These are phyloP conservation scores for Spisula subtruncata DNA, from an alignment of 2,888 invertebrate genomes.

Conservation along the genomic window DNA sequence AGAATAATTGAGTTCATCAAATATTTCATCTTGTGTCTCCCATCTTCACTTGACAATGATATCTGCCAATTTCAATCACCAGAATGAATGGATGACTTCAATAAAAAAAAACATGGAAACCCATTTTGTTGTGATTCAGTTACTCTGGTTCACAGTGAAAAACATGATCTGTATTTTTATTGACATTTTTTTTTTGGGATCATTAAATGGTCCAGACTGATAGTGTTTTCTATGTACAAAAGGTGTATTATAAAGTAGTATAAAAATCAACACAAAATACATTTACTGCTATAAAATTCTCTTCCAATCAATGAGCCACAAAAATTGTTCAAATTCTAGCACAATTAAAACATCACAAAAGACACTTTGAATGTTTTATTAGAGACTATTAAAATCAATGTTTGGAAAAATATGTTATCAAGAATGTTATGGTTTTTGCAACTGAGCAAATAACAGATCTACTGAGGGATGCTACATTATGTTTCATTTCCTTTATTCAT, in stretches of 20 bases:
- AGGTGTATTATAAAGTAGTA: not conserved
- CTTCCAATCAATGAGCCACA: not conserved
- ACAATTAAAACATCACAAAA: too few species aligned
- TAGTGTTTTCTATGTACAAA: not conserved
- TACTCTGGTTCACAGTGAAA: constrained; percentile 1
- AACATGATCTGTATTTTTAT: constrained; percentile 1
- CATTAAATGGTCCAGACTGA: constrained; percentile 2
- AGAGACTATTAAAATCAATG: too few species aligned
- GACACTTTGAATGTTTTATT: too few species aligned
- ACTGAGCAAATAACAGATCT: too few species aligned
- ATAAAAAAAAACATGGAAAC: not conserved
- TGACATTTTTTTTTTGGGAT: constrained; percentile 7
- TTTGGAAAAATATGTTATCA: too few species aligned
- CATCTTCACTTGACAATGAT: not conserved
- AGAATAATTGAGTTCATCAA: not conserved
- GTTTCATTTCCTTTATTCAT: too few species aligned
- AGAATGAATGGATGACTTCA: constrained; percentile 7
- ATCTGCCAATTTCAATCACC: constrained; percentile 4
- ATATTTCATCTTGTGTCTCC: not conserved
- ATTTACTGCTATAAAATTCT: not conserved
- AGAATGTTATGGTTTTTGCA: too few species aligned
- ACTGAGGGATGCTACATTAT: too few species aligned
- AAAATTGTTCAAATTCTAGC: too few species aligned
- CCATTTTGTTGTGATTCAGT: not conserved
- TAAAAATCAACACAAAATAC: not conserved